Evolutionary conservation across 2,113 vertebrate genomes (phyloP), one percentile per base, ranked within the genome.

Genomic region (Nanorana parkeri): DNA sequence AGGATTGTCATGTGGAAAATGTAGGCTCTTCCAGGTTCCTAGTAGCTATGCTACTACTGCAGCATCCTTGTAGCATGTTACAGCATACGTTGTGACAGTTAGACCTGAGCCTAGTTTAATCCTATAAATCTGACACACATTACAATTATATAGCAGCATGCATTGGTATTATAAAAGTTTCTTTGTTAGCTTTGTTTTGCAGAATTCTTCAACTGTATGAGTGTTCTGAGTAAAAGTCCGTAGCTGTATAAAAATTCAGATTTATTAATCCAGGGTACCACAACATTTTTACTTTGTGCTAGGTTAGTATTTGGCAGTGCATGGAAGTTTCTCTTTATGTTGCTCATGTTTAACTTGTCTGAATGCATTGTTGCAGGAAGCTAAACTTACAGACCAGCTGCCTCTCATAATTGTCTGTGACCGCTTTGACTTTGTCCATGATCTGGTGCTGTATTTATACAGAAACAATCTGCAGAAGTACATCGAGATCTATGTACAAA

Each of bases 391-490:
- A 21, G 97, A 99, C 91, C 97, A 99, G 87, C 92, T 99, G 85
- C 97, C 97, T 0, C 95, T 99, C 88, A 99, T 99, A 89, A 99
- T 99, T 10, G 97, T 99, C 20, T 99, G 97, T 20, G 97, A 99
- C 87, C 96, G 97, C 56, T 99, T 99, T 85, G 97, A 99, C 90
- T 99, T 99, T 84, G 97, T 99, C 88, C 97, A 98, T 20, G 97
- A 99, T 87, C 91, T 98, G 89, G 97, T 99, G 88, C 95, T 99
- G 74, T 99, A 99, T 90, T 90, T 99, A 91, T 99, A 99, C 87
- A 96, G 97, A 91, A 99, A 99, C 92, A 99, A 95, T 90, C 95
- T 99, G 85, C 97, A 99, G 89, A 99, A 99, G 75, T 99, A 99
- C 84, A 99, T 99, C 78, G 97, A 99, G 91, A 99, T 99, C 88